Evolutionary conservation across 2,113 vertebrate genomes (phyloP), one percentile per base, ranked within the genome.

Genomic region (Phrynocephalus versicolor): DNA sequence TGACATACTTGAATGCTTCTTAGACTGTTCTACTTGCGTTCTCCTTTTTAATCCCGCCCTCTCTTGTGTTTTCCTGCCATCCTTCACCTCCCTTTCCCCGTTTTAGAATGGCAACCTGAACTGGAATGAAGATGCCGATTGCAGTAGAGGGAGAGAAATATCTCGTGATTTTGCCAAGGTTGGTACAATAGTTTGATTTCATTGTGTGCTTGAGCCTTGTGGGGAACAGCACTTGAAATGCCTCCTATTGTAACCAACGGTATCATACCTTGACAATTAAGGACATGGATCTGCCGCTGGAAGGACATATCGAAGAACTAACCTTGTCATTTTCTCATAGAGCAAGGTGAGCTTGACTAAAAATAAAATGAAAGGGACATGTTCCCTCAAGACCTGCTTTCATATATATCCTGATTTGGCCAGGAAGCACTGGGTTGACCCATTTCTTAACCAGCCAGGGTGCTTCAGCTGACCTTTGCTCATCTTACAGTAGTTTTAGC

Each of bases 161-260:
- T 99, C 98, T 70, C 94, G 98, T 88, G 98, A 99, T 92, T 99
- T 99, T 92, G 98, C 98, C 93, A 99, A 99, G 97, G 98, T 99
- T 87, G 88, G 76, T 88, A 33, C 45, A 18, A 35, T 15, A 23
- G 0, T 1, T 37, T 23, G 23, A 0, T 0, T 16, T 60, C 37
- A 27, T 30, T n/a, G 45, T 37, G 5, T 3, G 30, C 5, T 64
- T 35, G 27, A 27, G 10, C 41, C 60, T 19, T 6, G 30, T 21
- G 13, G 60, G 35, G 37, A 82, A 71, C 8, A 57, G 25, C 21
- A 27, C 14, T n/a, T n/a, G 57, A 62, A 3, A 27, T 27, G 6
- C 51, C 35, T 55, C n/a, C 37, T 25, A 0, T 41, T 73, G 70
- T 57, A 37, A 5, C 57, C 6, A 19, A 57, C 15, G 33, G 16